Conservation (phyloP, 2,888 invertebrate species). For the Ommatoiulus sabulosus region DNA sequence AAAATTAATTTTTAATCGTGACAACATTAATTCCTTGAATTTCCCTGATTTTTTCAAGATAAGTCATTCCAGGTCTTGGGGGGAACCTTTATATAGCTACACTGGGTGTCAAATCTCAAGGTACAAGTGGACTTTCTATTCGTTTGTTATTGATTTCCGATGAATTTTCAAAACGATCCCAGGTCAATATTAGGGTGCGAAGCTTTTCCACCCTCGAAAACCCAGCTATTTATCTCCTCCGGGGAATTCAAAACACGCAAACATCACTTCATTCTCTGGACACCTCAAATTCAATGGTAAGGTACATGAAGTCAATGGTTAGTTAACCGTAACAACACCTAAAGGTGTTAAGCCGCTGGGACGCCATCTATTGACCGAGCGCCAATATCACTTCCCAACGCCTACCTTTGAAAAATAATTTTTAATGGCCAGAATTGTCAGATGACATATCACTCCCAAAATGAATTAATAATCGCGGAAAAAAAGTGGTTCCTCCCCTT, state of each 20-base stretch:
- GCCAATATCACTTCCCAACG: not conserved
- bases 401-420: not conserved
- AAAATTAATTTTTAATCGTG: too few species aligned
- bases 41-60: too few species aligned
- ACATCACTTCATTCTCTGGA: not conserved
- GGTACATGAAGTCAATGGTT: not conserved
- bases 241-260: not conserved
- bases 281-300: not conserved
- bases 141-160: not conserved
- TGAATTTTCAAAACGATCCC: not conserved
- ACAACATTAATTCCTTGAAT: too few species aligned
- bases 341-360: not conserved
- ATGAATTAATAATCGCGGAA: constrained; percentile 23
- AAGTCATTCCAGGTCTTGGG: too few species aligned
- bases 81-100: too few species aligned
- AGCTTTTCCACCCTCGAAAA: not conserved
- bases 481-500: constrained; percentile 14
- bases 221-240: not conserved
- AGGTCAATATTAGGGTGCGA: not conserved
- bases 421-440: not conserved
- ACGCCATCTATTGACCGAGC: constrained; percentile 8
- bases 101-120: too few species aligned
- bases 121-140: too few species aligned
- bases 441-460: constrained; percentile 36
- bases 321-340: not conserved